These are phyloP conservation scores for Halcyon chelicuti DNA, from an alignment of 2,797 vertebrate genomes.

Conservation along the genomic window DNA sequence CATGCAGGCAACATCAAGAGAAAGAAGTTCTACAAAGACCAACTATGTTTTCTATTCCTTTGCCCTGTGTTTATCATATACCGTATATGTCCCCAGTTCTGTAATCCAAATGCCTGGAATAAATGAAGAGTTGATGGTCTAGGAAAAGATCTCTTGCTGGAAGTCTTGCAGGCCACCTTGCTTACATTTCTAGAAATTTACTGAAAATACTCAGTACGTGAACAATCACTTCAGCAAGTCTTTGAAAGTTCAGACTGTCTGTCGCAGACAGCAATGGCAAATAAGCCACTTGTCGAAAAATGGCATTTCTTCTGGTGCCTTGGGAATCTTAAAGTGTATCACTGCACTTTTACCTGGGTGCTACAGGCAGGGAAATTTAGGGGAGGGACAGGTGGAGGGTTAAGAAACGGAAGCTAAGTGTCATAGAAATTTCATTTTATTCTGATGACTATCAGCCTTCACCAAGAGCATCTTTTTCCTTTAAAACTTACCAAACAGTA, in stretches of 20 bases:
- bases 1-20: neutral
- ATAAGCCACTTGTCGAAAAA: neutral
- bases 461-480: neutral
- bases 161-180: neutral
- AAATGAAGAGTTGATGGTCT: neutral
- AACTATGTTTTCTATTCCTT: neutral
- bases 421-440: neutral
- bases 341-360: neutral
- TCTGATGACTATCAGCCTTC: neutral
- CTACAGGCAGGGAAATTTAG: rapidly evolving
- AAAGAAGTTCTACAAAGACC: neutral
- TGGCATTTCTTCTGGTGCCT: neutral
- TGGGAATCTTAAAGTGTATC: neutral
- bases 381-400: neutral
- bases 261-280: neutral
- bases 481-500: neutral
- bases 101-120: neutral
- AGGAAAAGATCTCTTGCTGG: neutral
- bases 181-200: neutral
- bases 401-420: neutral
- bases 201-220: neutral
- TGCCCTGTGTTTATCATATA: neutral
- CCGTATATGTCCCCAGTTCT: neutral
- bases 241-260: neutral
- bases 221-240: neutral